Conservation (phyloP, 2,888 invertebrate genomes). For the Syrphus vitripennis region DNA sequence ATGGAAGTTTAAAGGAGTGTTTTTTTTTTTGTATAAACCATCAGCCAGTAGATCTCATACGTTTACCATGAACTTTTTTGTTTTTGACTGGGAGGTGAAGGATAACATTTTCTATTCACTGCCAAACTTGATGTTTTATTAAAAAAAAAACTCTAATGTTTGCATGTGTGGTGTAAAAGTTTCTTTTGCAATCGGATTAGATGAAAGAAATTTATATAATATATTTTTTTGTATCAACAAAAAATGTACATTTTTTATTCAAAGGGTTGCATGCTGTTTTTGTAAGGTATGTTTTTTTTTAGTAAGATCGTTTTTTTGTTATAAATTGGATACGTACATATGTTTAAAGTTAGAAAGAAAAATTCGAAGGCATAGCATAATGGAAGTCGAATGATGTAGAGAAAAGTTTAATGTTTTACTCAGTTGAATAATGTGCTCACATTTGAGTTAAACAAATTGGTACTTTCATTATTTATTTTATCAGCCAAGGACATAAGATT, state of each 20-base stretch:
- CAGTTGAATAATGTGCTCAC: too few relatives aligned
- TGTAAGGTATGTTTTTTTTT: not conserved
- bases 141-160: not conserved
- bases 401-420: too few relatives aligned
- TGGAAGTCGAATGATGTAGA: too few relatives aligned
- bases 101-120: slow-evolving; percentile 28
- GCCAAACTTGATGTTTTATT: slow-evolving; percentile 16
- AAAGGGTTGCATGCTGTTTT: not conserved
- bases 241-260: slow-evolving; percentile 16
- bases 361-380: too few relatives aligned
- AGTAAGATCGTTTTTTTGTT: not conserved
- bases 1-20: slow-evolving; percentile 34
- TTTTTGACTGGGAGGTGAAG: slow-evolving; percentile 40
- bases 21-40: not conserved
- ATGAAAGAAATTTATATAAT: slow-evolving; percentile 13
- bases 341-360: too few relatives aligned
- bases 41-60: slow-evolving; percentile 17
- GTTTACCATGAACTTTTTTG: slow-evolving; percentile 36
- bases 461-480: not conserved
- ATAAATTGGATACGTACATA: not conserved
- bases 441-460: too few relatives aligned
- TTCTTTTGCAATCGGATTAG: slow-evolving; percentile 24
- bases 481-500: too few relatives aligned
- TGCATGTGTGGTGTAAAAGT: slow-evolving; percentile 20
- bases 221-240: not conserved